phyloP scores from a whole-genome alignment of 2,797 vertebrate genomes.

The Sebastes minor region DNA sequence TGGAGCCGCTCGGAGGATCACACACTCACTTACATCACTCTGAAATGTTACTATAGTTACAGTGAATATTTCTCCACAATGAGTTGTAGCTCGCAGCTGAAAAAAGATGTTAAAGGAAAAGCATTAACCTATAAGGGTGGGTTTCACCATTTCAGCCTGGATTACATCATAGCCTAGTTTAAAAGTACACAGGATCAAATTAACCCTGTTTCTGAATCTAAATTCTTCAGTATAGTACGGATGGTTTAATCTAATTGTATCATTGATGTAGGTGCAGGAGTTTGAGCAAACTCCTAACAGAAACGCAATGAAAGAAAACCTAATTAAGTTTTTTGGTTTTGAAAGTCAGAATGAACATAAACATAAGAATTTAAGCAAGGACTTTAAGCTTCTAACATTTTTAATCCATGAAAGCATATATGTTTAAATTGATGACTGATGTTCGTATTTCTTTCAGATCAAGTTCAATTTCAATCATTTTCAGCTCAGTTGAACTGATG shows the following conservation, averaged over 20 bases:
- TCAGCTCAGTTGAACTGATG: not conserved
- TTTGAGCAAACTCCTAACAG: rapidly evolving
- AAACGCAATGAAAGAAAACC: not conserved
- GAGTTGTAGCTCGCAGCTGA: not conserved
- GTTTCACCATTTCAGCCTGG: not conserved
- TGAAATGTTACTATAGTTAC: not conserved
- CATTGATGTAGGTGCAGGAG: too few relatives aligned
- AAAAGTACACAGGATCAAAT: not conserved
- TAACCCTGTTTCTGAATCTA: not conserved
- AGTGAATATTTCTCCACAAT: not conserved
- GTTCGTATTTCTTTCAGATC: not conserved
- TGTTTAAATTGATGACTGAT: not conserved
- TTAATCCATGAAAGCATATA: too few relatives aligned
- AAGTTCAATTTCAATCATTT: not conserved
- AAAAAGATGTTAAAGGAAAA: not conserved
- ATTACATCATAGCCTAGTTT: not conserved
- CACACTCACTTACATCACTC: not conserved
- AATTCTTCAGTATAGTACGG: not conserved
- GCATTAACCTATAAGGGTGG: not conserved
- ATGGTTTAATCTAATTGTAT: not conserved
- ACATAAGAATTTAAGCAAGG: not conserved
- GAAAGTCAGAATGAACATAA: not conserved
- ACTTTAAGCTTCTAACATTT: not conserved
- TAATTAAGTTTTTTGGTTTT: not conserved
- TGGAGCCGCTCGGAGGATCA: not conserved